phyloP scores from a whole-genome alignment of 2,888 invertebrate species.

The Orthosia incerta region DNA sequence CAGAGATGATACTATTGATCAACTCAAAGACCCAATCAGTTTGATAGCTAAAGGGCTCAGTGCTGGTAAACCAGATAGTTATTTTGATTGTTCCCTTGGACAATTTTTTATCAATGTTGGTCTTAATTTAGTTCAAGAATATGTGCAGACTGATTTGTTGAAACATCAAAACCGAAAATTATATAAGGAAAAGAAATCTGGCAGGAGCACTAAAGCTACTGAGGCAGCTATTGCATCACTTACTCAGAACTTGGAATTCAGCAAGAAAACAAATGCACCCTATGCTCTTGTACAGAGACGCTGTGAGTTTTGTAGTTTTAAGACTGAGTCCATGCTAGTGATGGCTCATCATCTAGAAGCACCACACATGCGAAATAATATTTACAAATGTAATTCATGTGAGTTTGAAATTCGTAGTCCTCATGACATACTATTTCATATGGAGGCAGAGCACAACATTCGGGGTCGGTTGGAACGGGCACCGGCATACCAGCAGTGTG shows the following conservation, averaged over 20 bases:
- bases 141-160: slow-evolving; percentile 97
- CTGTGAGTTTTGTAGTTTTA: slow-evolving; percentile 97
- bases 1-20: slow-evolving; percentile 89
- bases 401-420: slow-evolving; percentile 96
- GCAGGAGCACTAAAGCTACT: slow-evolving; percentile 93
- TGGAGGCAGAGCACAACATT: slow-evolving; percentile 97
- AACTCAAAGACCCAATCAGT: slow-evolving; percentile 87
- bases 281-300: slow-evolving; percentile 95
- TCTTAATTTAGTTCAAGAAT: slow-evolving; percentile 97
- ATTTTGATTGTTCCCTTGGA: slow-evolving; percentile 97
- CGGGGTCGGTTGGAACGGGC: slow-evolving; percentile 97
- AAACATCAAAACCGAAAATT: slow-evolving; percentile 97
- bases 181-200: slow-evolving; percentile 92
- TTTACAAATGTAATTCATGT: slow-evolving; percentile 97
- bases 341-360: slow-evolving; percentile 98
- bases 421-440: slow-evolving; percentile 97
- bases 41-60: slow-evolving; percentile 84
- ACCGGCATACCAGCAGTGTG: slow-evolving; percentile 97
- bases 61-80: slow-evolving; percentile 92
- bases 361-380: slow-evolving; percentile 97
- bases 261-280: slow-evolving; percentile 96
- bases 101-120: slow-evolving; percentile 98
- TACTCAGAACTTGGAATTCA: slow-evolving; percentile 96
- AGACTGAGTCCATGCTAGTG: slow-evolving; percentile 96
- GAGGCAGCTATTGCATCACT: slow-evolving; percentile 96